Conservation (phyloP, 1,140 invertebrate genomes). For the Drosophila sucinea region DNA sequence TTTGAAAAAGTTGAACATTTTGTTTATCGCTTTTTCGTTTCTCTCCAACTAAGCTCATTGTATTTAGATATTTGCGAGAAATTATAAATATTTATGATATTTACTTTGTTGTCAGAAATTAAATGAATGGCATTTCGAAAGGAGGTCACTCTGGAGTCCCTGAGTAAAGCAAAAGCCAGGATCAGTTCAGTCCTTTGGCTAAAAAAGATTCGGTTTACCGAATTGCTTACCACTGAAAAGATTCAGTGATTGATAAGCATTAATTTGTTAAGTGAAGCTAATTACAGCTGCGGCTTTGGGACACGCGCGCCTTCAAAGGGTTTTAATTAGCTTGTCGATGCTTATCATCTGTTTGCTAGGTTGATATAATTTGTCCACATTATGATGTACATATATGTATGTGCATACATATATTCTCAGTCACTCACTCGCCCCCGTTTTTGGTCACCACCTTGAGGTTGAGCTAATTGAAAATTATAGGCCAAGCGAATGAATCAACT, state of each 20-base stretch:
- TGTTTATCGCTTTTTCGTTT: background rate
- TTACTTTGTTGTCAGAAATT: no score
- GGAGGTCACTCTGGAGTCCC: no score
- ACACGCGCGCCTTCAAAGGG: conserved; percentile 45
- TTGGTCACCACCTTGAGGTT: conserved; percentile 59
- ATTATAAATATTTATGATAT: no score
- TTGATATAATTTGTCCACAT: conserved; percentile 71
- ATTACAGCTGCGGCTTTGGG: conserved; percentile 36
- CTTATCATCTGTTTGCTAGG: conserved; percentile 45
- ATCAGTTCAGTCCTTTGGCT: background rate
- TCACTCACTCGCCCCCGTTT: background rate
- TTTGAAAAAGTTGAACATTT: background rate
- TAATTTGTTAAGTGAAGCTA: conserved; percentile 46
- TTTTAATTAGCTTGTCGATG: conserved; percentile 65
- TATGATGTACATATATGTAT: conserved; percentile 34
- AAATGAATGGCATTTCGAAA: no score
- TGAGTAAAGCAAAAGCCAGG: background rate
- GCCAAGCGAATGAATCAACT: conserved; percentile 29
- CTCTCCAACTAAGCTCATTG: no score
- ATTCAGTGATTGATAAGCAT: conserved; percentile 13
- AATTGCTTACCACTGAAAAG: background rate
- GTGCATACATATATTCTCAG: background rate
- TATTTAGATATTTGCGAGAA: no score
- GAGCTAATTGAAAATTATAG: conserved; percentile 75
- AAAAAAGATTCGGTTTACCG: no score